These are phyloP conservation scores for Chaetops frenatus DNA, from an alignment of 2,113 vertebrate genomes.

Conservation along the genomic window DNA sequence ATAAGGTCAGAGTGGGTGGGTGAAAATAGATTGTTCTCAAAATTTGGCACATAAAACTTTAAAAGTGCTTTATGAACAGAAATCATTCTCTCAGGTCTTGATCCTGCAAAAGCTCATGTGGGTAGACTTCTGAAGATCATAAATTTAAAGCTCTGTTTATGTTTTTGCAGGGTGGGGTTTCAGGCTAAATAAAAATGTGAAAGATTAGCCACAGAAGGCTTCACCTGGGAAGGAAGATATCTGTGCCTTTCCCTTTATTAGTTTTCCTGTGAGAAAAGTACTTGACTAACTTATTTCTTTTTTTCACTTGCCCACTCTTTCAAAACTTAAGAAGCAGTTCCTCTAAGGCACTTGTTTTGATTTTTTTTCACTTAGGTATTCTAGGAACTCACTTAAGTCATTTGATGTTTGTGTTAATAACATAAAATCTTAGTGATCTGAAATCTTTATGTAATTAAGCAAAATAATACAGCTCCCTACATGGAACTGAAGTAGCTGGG, in stretches of 20 bases:
- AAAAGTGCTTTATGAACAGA: slow-evolving; percentile 52
- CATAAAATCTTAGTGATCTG: slow-evolving; percentile 17
- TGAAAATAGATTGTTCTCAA: slow-evolving; percentile 57
- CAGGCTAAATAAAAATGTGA: slow-evolving; percentile 27
- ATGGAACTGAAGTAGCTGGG: slow-evolving; percentile 17
- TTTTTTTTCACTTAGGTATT: slow-evolving; percentile 28
- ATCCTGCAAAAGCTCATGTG: slow-evolving; percentile 21
- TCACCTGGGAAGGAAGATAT: slow-evolving; percentile 29
- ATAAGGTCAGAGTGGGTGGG: slow-evolving; percentile 49
- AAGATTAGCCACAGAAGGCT: slow-evolving; percentile 2
- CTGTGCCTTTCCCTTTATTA: background rate
- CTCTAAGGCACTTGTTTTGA: slow-evolving; percentile 33
- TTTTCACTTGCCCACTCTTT: slow-evolving; percentile 7
- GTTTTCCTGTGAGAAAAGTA: slow-evolving; percentile 12
- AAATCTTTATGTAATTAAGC: slow-evolving; percentile 48
- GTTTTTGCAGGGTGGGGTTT: background rate
- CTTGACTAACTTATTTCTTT: background rate
- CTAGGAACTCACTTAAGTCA: slow-evolving; percentile 29
- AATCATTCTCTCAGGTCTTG: slow-evolving; percentile 39
- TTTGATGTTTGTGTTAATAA: slow-evolving; percentile 32
- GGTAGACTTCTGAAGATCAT: slow-evolving; percentile 10
- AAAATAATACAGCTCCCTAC: slow-evolving; percentile 44
- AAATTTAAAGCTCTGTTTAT: slow-evolving; percentile 15
- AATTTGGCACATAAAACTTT: slow-evolving; percentile 55
- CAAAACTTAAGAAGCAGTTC: slow-evolving; percentile 7